A percentile compares a stretch with the other conserved stretches of the same genome.
These are phyloP conservation scores for Myxocyprinus asiaticus DNA, from an alignment of 2,113 vertebrate genomes.

Conservation along the genomic window DNA sequence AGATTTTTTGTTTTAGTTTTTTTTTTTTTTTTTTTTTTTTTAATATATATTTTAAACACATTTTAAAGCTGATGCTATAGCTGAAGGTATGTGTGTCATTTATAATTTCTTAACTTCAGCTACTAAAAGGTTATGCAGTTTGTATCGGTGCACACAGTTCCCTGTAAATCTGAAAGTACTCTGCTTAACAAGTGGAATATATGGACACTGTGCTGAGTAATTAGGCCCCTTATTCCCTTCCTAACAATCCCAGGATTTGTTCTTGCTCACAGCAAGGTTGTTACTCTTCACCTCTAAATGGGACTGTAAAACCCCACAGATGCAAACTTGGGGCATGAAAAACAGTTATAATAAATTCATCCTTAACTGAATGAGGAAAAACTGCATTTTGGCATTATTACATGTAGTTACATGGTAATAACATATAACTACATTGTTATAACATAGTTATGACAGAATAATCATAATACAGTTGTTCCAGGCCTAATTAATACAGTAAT, in stretches of 20 bases:
- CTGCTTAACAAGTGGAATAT: conserved; percentile 12
- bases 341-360: background rate
- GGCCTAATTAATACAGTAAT: conserved; percentile 12
- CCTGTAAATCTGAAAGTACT: background rate
- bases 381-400: background rate
- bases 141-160: background rate
- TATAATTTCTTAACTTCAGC: background rate
- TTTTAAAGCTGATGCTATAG: background rate
- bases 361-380: background rate
- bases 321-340: background rate
- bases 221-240: conserved; percentile 33
- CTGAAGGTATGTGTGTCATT: background rate
- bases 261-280: conserved; percentile 42
- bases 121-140: background rate
- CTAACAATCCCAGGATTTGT: conserved; percentile 17
- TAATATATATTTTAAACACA: background rate
- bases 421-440: background rate
- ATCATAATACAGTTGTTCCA: too few relatives aligned
- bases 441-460: background rate
- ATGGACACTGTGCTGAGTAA: conserved; percentile 10
- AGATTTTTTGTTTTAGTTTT: too few relatives aligned
- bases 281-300: conserved; percentile 11
- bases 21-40: too few relatives aligned
- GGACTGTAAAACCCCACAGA: background rate
- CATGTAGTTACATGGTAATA: too few relatives aligned